A percentile compares a stretch with the other conserved stretches of the same genome.
Conservation (phyloP, 2,113 vertebrate species). For the Rattus rattus region DNA sequence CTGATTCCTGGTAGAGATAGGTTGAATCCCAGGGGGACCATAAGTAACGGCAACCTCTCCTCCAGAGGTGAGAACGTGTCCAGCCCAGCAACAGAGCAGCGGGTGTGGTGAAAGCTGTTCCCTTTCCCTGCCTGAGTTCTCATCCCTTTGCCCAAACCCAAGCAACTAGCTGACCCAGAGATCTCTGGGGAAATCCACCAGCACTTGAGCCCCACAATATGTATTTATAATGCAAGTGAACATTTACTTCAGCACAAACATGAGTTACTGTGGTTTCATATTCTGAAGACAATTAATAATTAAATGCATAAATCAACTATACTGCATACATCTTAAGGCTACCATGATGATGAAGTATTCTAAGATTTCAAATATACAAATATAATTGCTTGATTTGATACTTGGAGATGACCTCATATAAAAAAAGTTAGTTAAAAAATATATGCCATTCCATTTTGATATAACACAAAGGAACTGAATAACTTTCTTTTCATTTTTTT, state of each 20-base stretch:
- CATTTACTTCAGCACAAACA: neutral
- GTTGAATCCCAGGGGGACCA: no score
- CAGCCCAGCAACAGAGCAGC: no score
- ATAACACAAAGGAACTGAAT: neutral
- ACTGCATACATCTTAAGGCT: neutral
- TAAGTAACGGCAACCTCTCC: no score
- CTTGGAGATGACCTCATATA: neutral
- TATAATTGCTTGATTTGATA: neutral
- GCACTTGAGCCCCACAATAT: no score
- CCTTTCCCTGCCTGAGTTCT: no score
- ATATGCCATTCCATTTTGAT: neutral
- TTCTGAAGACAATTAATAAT: neutral
- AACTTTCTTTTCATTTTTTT: neutral
- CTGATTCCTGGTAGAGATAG: no score
- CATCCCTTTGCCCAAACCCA: no score
- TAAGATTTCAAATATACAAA: neutral
- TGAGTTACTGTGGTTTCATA: neutral
- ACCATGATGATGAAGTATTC: neutral
- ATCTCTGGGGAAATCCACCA: no score
- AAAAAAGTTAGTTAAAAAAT: neutral
- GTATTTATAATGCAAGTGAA: neutral
- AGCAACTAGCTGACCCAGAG: no score
- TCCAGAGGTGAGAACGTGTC: no score
- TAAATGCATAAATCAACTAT: neutral
- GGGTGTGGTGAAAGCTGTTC: no score